Evolutionary conservation across 2,797 vertebrate genomes (phyloP).

Genomic region (Cryptoblepharus egeriae): DNA sequence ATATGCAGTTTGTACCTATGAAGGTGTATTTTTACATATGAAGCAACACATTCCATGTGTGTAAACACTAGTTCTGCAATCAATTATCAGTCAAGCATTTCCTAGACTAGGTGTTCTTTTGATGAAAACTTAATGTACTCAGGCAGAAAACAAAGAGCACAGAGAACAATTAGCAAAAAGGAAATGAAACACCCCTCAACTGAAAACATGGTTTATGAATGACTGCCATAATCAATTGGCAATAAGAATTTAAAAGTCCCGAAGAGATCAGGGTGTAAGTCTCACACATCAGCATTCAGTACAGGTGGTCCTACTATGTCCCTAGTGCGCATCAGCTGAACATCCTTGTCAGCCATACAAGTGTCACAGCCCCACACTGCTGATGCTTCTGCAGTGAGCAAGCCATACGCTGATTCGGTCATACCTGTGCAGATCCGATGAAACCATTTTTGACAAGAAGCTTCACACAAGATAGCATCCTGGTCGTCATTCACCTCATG

Average conservation of each 20-base stretch:
- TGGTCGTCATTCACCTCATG: slow-evolving; percentile 85
- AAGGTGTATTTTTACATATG: slow-evolving; percentile 26
- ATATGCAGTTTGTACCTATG: slow-evolving; percentile 34
- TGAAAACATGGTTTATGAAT: slow-evolving; percentile 55
- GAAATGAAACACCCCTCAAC: slow-evolving; percentile 34
- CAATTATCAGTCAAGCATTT: slow-evolving; percentile 9
- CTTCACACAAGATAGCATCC: slow-evolving; percentile 87
- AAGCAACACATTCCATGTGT: neutral
- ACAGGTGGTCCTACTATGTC: slow-evolving; percentile 68
- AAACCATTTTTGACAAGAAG: slow-evolving; percentile 88
- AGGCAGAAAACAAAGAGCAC: slow-evolving; percentile 47
- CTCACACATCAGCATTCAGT: slow-evolving; percentile 70
- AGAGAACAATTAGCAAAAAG: slow-evolving; percentile 40
- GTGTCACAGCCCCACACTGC: slow-evolving; percentile 87
- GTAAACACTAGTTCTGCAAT: slow-evolving; percentile 20
- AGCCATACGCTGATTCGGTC: slow-evolving; percentile 86
- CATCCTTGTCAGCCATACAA: slow-evolving; percentile 85
- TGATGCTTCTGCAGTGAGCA: slow-evolving; percentile 82
- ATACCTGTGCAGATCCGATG: slow-evolving; percentile 87
- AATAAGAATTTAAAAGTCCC: neutral
- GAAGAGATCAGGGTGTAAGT: neutral
- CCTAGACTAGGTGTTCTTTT: slow-evolving; percentile 33
- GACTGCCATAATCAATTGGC: slow-evolving; percentile 21
- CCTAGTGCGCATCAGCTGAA: slow-evolving; percentile 78
- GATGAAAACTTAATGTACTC: slow-evolving; percentile 46